Base-by-base conservation (phyloP, 2,888 invertebrate genomes). In the Hyalella azteca region DNA sequence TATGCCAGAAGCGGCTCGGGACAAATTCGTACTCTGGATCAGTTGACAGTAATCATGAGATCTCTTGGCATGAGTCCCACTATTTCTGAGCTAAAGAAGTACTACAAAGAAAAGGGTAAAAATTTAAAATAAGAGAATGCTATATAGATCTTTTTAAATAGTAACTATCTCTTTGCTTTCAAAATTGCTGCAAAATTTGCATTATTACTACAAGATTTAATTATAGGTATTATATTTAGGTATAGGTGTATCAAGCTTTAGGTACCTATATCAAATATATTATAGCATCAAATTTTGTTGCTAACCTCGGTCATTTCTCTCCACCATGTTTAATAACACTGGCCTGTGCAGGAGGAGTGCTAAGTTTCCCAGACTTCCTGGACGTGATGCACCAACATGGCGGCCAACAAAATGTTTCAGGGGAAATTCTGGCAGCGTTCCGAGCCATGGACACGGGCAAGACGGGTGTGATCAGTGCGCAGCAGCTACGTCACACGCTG, bases 31-130 rank as follows among this genome's bases (percentile, higher is more conserved):
- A 94, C 93, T 0, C 89, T 96, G 85, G 96, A 97, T 87, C 96
- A 97, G 88, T 89, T 98, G 81, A 95, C 95, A 0, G 93, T 95
- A 0, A 95, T 97, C 45, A 98, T 97, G 97, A 89, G 97, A 84
- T 97, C 97, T 0, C 89, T 98, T 9, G 97, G 96, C 0, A 92
- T 96, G 89, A 96, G 96, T 85, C 97, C 97, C 0, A 98, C 97
- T 0, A 94, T 95, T 82, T 93, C 93, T 78, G 98, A 98, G 88
- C 89, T 97, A 50, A 93, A 93, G 83, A 93, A 93, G 87, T 95
- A 95, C 88, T 90, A 94, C 77, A 93, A 93, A 87, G 92, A 92
- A 82, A 93, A 91, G 88, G 89, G 91, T 90, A 86, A 89, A 5
- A 9, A 13, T n/a, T n/a, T n/a, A n/a, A n/a, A n/a, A n/a, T n/a